Conservation (phyloP, 2,888 invertebrate genomes). For the Drosophila colorata region DNA sequence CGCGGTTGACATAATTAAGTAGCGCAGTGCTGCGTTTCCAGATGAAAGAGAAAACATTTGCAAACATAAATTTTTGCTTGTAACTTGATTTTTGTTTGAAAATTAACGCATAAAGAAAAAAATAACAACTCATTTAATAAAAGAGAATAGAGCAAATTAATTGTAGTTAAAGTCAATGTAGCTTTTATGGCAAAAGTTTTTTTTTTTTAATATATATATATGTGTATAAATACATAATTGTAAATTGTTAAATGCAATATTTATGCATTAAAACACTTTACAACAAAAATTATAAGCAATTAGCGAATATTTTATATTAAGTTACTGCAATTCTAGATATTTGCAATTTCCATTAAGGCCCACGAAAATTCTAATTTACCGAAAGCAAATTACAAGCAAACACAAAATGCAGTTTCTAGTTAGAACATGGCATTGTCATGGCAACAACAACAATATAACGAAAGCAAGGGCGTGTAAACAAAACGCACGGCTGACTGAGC, state of each 20-base stretch:
- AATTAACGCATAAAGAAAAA: no score
- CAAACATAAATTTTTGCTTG: background rate
- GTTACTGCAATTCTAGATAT: constrained; percentile 1
- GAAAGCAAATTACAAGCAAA: constrained; percentile 23
- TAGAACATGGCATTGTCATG: constrained; percentile 62
- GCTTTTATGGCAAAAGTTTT: no score
- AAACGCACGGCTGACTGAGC: constrained; percentile 70
- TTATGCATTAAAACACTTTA: no score
- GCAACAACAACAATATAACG: constrained; percentile 50
- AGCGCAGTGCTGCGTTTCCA: constrained; percentile 49
- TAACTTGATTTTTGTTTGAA: background rate
- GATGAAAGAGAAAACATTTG: background rate
- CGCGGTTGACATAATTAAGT: constrained; percentile 42
- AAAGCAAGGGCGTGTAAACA: constrained; percentile 65
- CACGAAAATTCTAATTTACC: constrained; percentile 23
- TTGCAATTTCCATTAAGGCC: constrained; percentile 32
- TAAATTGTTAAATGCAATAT: no score
- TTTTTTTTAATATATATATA: no score
- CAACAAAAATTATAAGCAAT: constrained; percentile 9
- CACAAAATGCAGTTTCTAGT: constrained; percentile 46
- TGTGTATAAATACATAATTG: no score
- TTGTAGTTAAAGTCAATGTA: no score
- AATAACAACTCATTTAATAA: no score
- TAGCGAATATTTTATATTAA: constrained; percentile 11
- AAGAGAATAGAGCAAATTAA: no score